These are phyloP conservation scores for Pseudachorutes palmiensis DNA, from an alignment of 1,140 invertebrate genomes.

Conservation along the genomic window DNA sequence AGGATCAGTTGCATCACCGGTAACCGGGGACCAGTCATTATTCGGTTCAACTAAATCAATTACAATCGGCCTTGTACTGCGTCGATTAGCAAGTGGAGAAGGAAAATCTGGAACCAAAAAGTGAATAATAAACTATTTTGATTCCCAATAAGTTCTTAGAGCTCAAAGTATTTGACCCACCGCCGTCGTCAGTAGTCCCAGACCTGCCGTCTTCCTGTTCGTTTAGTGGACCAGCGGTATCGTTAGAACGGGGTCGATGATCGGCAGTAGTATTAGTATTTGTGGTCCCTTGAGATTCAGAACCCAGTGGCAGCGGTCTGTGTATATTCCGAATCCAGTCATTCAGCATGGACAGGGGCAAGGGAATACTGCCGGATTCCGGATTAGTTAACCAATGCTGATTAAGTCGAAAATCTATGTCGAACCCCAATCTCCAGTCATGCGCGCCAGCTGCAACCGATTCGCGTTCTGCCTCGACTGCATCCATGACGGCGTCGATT, in stretches of 20 bases:
- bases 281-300: constrained; percentile 19
- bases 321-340: constrained; percentile 28
- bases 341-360: constrained; percentile 23
- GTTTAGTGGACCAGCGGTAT: background rate
- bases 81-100: background rate
- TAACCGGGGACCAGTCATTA: background rate
- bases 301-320: background rate
- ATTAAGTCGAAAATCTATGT: constrained; percentile 35
- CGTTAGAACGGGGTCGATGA: background rate
- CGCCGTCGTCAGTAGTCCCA: no score
- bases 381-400: constrained; percentile 28
- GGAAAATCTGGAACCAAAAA: background rate
- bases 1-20: background rate
- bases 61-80: background rate
- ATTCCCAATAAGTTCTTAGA: background rate
- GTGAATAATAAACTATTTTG: constrained; percentile 9
- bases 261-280: background rate
- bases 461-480: no score
- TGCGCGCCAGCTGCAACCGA: background rate
- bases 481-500: no score
- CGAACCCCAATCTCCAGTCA: constrained; percentile 22
- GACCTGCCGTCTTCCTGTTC: no score
- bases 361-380: background rate
- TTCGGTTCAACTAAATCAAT: background rate
- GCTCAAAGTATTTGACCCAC: background rate